These are phyloP conservation scores for Falcunculus frontatus DNA, from an alignment of 2,113 vertebrate genomes.

Conservation along the genomic window DNA sequence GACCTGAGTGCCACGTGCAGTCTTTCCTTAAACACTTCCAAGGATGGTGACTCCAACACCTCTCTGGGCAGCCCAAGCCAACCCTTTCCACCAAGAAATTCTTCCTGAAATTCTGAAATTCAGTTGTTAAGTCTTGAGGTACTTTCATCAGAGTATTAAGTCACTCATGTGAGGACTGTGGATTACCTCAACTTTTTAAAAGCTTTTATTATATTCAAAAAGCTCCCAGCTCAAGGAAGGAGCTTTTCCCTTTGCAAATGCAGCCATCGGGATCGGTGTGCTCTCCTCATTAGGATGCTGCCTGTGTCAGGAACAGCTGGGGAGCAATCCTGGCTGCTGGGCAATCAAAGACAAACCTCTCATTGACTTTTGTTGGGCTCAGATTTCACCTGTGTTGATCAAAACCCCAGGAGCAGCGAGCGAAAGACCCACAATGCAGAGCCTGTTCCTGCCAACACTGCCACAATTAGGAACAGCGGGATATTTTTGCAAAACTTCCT, in stretches of 20 bases:
- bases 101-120: background rate
- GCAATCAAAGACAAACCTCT: slow-evolving; percentile 24
- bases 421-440: background rate
- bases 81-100: background rate
- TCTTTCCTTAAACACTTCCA: background rate
- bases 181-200: background rate
- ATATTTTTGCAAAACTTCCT: background rate
- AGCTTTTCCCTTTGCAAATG: background rate
- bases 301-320: background rate
- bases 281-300: background rate
- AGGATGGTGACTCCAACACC: background rate
- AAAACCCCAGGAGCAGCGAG: background rate
- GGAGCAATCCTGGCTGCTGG: background rate
- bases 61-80: background rate
- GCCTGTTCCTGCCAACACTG: background rate
- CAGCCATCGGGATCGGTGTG: fast-evolving
- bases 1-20: fast-evolving
- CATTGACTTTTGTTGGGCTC: slow-evolving; percentile 31
- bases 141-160: background rate
- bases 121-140: background rate
- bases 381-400: background rate
- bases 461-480: background rate
- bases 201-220: background rate
- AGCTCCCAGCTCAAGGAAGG: background rate
- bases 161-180: background rate